Conservation (phyloP, 1,140 invertebrate genomes). For the Neodiprion virginianus region DNA sequence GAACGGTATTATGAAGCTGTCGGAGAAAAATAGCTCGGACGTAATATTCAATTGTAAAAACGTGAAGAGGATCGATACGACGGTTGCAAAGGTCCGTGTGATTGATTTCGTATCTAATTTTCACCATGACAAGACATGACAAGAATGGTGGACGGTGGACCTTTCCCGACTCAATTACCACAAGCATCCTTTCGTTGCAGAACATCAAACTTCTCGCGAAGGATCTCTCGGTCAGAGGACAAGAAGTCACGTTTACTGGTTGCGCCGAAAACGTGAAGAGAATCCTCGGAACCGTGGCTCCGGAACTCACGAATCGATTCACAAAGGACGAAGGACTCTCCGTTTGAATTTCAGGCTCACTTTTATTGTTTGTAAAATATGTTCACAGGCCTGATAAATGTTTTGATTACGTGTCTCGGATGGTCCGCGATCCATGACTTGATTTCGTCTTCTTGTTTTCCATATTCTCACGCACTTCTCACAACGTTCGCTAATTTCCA, state of each 20-base stretch:
- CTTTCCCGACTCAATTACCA: too few relatives aligned
- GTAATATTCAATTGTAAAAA: constrained; percentile 66
- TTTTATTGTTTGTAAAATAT: too few relatives aligned
- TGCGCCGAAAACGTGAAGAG: constrained; percentile 27
- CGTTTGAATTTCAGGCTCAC: background rate
- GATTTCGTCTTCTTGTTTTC: too few relatives aligned
- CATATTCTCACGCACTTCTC: too few relatives aligned
- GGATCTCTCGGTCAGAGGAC: constrained; percentile 36
- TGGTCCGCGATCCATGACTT: too few relatives aligned
- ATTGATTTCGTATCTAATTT: too few relatives aligned
- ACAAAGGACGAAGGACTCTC: constrained; percentile 9
- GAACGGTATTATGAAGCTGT: constrained; percentile 56
- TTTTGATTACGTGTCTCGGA: too few relatives aligned
- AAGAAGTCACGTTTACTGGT: constrained; percentile 37
- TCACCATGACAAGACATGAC: too few relatives aligned
- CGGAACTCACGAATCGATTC: constrained; percentile 33
- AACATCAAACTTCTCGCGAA: constrained; percentile 42
- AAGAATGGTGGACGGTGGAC: too few relatives aligned
- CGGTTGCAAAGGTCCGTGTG: constrained; percentile 63
- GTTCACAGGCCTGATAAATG: too few relatives aligned
- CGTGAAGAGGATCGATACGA: constrained; percentile 65
- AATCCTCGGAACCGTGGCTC: constrained; percentile 33
- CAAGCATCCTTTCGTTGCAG: constrained; percentile 26
- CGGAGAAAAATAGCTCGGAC: constrained; percentile 34
- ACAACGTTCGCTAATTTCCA: too few relatives aligned